Evolutionary conservation across 2,797 vertebrate species (phyloP), one percentile per base, ranked within the genome.

Genomic region (Carduelis carduelis): DNA sequence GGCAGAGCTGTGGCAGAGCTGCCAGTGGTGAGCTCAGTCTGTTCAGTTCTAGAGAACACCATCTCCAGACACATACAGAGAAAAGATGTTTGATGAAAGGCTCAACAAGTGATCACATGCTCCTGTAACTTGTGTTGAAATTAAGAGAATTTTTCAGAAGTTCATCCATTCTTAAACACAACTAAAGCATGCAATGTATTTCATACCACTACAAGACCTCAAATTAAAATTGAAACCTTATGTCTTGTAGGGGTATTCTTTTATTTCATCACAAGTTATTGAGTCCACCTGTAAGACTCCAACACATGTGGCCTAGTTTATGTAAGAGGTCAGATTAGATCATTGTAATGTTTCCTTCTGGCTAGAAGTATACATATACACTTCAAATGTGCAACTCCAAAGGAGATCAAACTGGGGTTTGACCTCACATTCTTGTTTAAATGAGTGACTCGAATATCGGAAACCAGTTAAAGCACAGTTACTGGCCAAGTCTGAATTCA

Each of bases 201-300:
- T 80, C 4, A 5, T 46, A 90, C 14, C 46, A 78, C n/a, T 75
- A 28, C 47, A 83, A 95, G 43, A 78, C 22, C 66, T 72, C 43
- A 92, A 86, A 74, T 74, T 64, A 86, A 76, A 76, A 94, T 8
- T 44, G 76, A 93, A 95, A 89, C 37, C 83, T 92, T 53, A 41
- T 63, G 81, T 64, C 61, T 90, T 86, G 77, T 56, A 69, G 28
- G 84, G 20, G 24, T 72, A 56, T 52, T 91, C 69, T 69, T 90
- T 39, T 55, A 46, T 72, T 93, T 83, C 80, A 93, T 81, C 76
- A 72, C 34, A 88, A 95, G 47, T 90, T 95, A 94, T 50, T 94
- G 64, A 86, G 65, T 86, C 86, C 79, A 89, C 82, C 71, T 91
- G 46, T 71, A 91, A 85, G 68, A 78, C 41, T 69, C 65, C 91